Conservation (phyloP, 2,113 vertebrate species). For the Phalacrocorax aristotelis region DNA sequence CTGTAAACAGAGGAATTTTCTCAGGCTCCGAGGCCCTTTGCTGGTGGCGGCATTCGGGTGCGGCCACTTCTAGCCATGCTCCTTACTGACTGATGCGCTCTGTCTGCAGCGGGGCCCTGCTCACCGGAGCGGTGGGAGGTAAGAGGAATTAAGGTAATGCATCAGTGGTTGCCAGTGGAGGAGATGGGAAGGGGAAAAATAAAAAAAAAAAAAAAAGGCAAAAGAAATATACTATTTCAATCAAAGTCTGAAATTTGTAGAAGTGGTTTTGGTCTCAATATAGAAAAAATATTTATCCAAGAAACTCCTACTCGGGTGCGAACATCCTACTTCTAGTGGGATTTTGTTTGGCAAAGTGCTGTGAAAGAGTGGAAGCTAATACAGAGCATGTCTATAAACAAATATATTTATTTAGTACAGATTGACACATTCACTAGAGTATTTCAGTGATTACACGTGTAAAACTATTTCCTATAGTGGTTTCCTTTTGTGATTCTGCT, state of each 20-base stretch:
- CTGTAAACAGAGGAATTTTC: constrained; percentile 1
- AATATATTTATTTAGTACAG: constrained; percentile 83
- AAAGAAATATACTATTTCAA: constrained; percentile 80
- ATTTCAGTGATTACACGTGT: constrained; percentile 75
- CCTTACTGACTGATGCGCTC: constrained; percentile 4
- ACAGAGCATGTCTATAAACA: constrained; percentile 83
- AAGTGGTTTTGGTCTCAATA: constrained; percentile 83
- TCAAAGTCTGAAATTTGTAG: constrained; percentile 82
- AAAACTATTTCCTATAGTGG: constrained; percentile 80
- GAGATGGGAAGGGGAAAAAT: constrained; percentile 29
- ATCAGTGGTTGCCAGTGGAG: constrained; percentile 68
- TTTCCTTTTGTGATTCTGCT: constrained; percentile 83
- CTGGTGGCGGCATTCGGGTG: neutral
- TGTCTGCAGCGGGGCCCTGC: neutral
- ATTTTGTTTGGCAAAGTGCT: constrained; percentile 81
- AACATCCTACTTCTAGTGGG: constrained; percentile 81
- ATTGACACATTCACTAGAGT: constrained; percentile 78
- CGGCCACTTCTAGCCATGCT: neutral
- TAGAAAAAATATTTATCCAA: constrained; percentile 85
- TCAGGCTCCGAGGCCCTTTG: neutral
- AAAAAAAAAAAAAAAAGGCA: neutral
- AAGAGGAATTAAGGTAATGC: constrained; percentile 67
- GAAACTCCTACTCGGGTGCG: constrained; percentile 81
- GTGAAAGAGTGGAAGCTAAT: constrained; percentile 78
- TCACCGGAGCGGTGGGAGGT: constrained; percentile 49